Evolutionary conservation across 2,797 vertebrate species (phyloP).

Genomic region (Sardinella longiceps): DNA sequence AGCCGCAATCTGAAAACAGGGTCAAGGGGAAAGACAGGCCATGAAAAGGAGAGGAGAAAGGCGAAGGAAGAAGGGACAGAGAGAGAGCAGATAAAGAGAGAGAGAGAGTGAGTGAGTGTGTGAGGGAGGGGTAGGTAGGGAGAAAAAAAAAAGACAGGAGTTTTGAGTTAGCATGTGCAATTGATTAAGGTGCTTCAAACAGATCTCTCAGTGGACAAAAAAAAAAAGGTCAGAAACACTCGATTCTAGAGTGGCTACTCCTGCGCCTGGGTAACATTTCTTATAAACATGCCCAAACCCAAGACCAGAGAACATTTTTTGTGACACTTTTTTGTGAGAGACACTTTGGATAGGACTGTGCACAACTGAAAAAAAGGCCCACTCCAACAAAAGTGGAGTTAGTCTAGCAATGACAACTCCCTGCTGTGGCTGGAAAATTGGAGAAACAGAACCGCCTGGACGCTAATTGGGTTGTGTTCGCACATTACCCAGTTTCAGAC

Average conservation of each 20-base stretch:
- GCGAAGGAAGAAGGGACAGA: background rate
- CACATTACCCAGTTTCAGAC: conserved; percentile 38
- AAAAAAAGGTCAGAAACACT: background rate
- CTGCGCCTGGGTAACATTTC: background rate
- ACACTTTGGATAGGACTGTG: background rate
- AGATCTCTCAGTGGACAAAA: background rate
- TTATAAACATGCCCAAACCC: background rate
- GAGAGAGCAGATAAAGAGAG: background rate
- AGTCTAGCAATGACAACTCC: background rate
- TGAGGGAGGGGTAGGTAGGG: background rate
- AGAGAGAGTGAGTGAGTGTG: background rate
- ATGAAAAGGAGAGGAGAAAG: background rate
- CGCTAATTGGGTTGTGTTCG: conserved; percentile 28
- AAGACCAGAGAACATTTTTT: background rate
- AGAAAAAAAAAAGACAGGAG: background rate
- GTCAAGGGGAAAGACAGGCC: background rate
- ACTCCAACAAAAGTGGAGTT: background rate
- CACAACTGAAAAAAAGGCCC: background rate
- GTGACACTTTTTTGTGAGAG: too few relatives aligned
- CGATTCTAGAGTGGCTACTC: background rate
- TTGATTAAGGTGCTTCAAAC: conserved; percentile 9
- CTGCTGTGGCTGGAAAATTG: background rate
- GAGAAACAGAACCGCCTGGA: background rate
- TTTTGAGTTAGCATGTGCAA: background rate
- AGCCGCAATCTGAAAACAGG: conserved; percentile 88